These are phyloP conservation scores for Marasmarcha lunaedactyla DNA, from an alignment of 2,888 invertebrate species.

Conservation along the genomic window DNA sequence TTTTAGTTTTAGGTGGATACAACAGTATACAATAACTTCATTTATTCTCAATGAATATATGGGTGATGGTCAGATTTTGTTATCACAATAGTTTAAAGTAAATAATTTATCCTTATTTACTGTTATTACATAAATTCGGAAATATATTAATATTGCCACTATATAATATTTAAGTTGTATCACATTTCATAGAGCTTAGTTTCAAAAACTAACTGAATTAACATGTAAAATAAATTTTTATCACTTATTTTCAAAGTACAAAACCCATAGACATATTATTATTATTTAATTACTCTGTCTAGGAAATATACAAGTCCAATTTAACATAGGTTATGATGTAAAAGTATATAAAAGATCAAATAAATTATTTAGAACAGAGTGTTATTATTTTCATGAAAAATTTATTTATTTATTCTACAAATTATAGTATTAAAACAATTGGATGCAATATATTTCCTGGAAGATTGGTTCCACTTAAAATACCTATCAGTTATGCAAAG, in stretches of 20 bases:
- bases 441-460: slow-evolving; percentile 34
- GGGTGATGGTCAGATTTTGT: too few relatives aligned
- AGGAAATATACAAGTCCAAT: slow-evolving; percentile 38
- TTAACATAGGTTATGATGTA: slow-evolving; percentile 32
- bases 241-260: slow-evolving; percentile 65
- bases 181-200: too few relatives aligned
- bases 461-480: slow-evolving; percentile 10
- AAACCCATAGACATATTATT: slow-evolving; percentile 24
- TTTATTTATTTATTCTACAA: slow-evolving; percentile 49
- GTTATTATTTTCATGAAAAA: slow-evolving; percentile 47
- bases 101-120: too few relatives aligned
- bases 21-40: slow-evolving; percentile 49
- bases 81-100: too few relatives aligned
- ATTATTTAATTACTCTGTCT: slow-evolving; percentile 39
- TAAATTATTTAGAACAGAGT: slow-evolving; percentile 50
- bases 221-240: slow-evolving; percentile 20
- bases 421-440: slow-evolving; percentile 42
- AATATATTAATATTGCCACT: too few relatives aligned
- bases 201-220: too few relatives aligned
- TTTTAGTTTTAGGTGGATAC: slow-evolving; percentile 68
- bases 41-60: neutral
- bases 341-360: slow-evolving; percentile 27
- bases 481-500: neutral
- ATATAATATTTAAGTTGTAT: too few relatives aligned
- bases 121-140: too few relatives aligned